A percentile compares a stretch with the other conserved stretches of the same genome.
Evolutionary conservation across 2,888 invertebrate genomes (phyloP).

Genomic region (Encarsia formosa): DNA sequence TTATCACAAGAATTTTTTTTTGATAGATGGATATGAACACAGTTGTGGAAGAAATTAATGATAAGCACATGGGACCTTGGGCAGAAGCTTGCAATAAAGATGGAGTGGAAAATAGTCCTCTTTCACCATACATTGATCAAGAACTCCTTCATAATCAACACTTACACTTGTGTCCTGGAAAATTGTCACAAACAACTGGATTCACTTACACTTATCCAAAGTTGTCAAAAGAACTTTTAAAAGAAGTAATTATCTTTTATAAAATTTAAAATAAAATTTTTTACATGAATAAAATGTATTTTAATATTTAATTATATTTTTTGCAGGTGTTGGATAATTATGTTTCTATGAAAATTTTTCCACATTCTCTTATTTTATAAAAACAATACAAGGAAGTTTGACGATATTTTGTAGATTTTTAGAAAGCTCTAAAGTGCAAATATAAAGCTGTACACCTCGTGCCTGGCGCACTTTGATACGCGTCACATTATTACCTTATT

Average conservation of each 20-base stretch:
- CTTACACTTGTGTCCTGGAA: conserved; percentile 68
- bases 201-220: conserved; percentile 61
- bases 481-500: conserved; percentile 25
- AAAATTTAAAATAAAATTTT: not conserved
- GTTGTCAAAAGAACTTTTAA: conserved; percentile 61
- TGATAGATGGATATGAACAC: conserved; percentile 70
- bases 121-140: conserved; percentile 82
- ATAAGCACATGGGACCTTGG: conserved; percentile 91
- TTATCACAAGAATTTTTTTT: conserved; percentile 21
- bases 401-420: conserved; percentile 21
- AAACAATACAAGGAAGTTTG: conserved; percentile 19
- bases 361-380: conserved; percentile 65
- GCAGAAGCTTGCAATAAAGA: conserved; percentile 77
- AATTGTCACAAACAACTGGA: conserved; percentile 57
- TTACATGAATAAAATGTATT: not conserved
- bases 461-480: conserved; percentile 36
- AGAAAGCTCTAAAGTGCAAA: conserved; percentile 27
- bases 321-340: conserved; percentile 75
- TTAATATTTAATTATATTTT: conserved; percentile 22
- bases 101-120: conserved; percentile 75
- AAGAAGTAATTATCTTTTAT: conserved; percentile 54
- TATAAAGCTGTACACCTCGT: conserved; percentile 42
- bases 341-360: conserved; percentile 77
- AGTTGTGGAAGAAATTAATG: conserved; percentile 86
- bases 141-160: conserved; percentile 79